Evolutionary conservation across 2,797 vertebrate genomes (phyloP).

Genomic region (Falco cherrug): DNA sequence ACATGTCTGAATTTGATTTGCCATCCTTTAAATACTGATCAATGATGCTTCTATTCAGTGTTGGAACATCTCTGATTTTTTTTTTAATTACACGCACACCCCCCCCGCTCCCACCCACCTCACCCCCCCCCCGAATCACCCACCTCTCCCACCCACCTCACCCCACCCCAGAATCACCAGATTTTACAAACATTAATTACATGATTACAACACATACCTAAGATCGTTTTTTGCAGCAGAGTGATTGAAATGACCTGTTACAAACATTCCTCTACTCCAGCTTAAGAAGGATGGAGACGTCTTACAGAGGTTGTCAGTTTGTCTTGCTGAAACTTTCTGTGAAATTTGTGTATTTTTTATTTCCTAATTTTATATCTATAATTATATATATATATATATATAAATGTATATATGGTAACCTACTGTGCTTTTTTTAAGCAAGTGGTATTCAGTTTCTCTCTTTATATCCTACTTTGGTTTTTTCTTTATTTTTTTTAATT

Average conservation of each 20-base stretch:
- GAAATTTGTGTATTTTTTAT: background rate
- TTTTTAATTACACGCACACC: too few species aligned
- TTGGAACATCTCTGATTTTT: background rate
- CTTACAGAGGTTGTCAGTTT: background rate
- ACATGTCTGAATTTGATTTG: background rate
- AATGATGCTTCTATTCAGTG: background rate
- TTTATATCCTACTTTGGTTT: background rate
- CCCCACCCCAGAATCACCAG: background rate
- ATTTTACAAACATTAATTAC: background rate
- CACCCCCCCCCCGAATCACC: background rate
- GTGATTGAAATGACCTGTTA: background rate
- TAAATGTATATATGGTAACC: background rate
- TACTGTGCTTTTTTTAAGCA: background rate
- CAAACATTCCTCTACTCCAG: background rate
- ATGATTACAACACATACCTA: background rate
- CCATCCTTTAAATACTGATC: background rate
- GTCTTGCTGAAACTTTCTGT: background rate
- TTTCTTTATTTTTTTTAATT: too few species aligned
- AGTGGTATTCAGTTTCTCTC: background rate
- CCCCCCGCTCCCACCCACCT: too few species aligned
- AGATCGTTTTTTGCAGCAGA: background rate
- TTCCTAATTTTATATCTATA: background rate
- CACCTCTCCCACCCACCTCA: too few species aligned
- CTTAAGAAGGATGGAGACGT: background rate
- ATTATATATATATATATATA: too few species aligned